These are phyloP conservation scores for Capromys pilorides DNA, from an alignment of 2,797 vertebrate genomes.

Conservation along the genomic window DNA sequence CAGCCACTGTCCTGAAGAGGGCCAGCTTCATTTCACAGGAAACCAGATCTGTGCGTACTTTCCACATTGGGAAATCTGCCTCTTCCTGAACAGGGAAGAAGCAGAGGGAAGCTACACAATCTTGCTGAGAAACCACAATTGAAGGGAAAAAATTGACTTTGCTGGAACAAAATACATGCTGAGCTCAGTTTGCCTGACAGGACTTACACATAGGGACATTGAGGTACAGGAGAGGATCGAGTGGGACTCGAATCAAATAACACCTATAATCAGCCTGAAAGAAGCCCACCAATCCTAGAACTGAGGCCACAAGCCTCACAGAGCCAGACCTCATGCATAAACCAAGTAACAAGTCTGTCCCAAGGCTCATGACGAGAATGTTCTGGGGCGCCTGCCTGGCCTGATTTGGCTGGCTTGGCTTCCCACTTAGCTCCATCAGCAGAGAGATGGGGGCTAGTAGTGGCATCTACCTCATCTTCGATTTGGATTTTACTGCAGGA, in stretches of 20 bases:
- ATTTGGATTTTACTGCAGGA: conserved; percentile 18
- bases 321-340: background rate
- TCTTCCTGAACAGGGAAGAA: conserved; percentile 53
- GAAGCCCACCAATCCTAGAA: background rate
- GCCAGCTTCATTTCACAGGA: background rate
- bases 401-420: background rate
- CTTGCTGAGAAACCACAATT: conserved; percentile 52
- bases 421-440: background rate
- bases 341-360: background rate
- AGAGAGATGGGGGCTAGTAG: background rate
- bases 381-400: background rate
- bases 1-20: background rate
- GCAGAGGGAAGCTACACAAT: conserved; percentile 38
- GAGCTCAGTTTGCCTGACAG: background rate
- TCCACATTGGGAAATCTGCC: conserved; percentile 3
- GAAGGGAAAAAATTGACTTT: conserved; percentile 3
- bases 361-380: background rate
- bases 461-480: background rate
- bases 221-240: background rate
- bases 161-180: conserved; percentile 26
- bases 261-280: background rate
- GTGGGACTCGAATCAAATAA: background rate
- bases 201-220: background rate
- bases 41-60: background rate
- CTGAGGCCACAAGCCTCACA: background rate